Evolutionary conservation across 2,797 vertebrate genomes (phyloP), one percentile per base, ranked within the genome.

Genomic region (Arremon aurantiirostris): DNA sequence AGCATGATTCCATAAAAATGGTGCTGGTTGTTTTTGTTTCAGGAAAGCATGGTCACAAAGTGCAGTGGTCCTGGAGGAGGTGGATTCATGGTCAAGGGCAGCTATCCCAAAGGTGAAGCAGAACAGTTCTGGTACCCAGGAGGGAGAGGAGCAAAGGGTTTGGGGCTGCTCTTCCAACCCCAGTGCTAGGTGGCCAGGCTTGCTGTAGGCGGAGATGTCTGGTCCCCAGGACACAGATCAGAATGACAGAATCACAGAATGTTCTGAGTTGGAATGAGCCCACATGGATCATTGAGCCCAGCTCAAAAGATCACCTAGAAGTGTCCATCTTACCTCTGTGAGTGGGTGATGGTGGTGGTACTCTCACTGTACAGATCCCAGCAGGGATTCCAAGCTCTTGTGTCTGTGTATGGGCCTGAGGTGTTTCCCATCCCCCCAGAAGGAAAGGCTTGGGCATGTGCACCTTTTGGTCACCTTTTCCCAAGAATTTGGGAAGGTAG

Each of bases 381-480:
- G 42, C 49, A 60, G 26, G 35, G 14, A 24, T 56, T 37, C 52
- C 72, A 70, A 41, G 22, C 20, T 55, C 60, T 47, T 59, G 9
- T 17, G 9, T 56, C 32, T 30, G 26, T 1, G 0, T 23, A 12
- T 3, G 12, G 27, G 8, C 32, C 24, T 72, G 32, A 24, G 23
- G 14, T 11, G 14, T 77, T 93, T 86, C 53, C 46, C 6, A 21
- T 0, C 1, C 4, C 4, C 11, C 9, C 14, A n/a, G 17, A 0
- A 57, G n/a, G 41, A 75, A 50, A 8, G 24, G 17, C 9, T 6
- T 49, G 49, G 14, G 1, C 3, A 7, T 24, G 13, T 21, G 23
- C 30, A 42, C 15, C 11, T 32, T 52, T 53, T 3, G 6, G 9
- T 53, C 72, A 57, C 3, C 2, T 15, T 17, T 56, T 37, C 35